phyloP scores from a whole-genome alignment of 2,113 vertebrate genomes.

The Charadrius vociferus region DNA sequence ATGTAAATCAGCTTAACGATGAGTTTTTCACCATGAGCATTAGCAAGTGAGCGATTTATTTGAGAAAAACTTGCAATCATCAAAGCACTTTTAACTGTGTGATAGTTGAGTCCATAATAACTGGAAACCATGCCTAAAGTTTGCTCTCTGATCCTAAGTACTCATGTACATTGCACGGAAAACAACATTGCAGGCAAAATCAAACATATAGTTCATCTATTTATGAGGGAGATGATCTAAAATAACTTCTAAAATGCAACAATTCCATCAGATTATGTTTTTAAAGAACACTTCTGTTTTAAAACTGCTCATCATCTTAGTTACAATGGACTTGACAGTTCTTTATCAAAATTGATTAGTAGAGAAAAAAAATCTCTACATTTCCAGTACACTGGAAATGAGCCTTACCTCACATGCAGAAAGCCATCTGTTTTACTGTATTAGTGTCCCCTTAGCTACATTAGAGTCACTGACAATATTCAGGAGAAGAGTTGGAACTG shows the following conservation, averaged over 20 bases:
- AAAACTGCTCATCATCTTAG: not conserved
- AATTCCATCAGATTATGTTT: not conserved
- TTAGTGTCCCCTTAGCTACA: not conserved
- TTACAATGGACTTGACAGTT: not conserved
- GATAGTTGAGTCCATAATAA: not conserved
- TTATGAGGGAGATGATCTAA: not conserved
- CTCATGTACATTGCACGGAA: not conserved
- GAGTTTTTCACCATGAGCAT: conserved; percentile 7
- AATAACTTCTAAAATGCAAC: not conserved
- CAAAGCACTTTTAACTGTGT: not conserved
- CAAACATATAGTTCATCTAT: not conserved
- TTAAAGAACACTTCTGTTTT: not conserved
- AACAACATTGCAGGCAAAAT: not conserved
- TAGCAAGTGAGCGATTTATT: conserved; percentile 8
- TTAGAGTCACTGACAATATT: not conserved
- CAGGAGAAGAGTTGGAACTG: not conserved
- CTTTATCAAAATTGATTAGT: not conserved
- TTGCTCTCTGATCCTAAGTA: not conserved
- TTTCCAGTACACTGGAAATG: not conserved
- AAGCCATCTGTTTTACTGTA: not conserved
- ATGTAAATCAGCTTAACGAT: conserved; percentile 33
- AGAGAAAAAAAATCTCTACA: not conserved
- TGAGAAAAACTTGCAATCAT: not conserved
- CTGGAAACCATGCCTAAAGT: not conserved
- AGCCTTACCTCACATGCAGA: not conserved